A percentile compares a stretch with the other conserved stretches of the same genome.
These are phyloP conservation scores for Patiria pectinifera DNA, from an alignment of 53 echinoderm and acorn worm genomes.

Conservation along the genomic window DNA sequence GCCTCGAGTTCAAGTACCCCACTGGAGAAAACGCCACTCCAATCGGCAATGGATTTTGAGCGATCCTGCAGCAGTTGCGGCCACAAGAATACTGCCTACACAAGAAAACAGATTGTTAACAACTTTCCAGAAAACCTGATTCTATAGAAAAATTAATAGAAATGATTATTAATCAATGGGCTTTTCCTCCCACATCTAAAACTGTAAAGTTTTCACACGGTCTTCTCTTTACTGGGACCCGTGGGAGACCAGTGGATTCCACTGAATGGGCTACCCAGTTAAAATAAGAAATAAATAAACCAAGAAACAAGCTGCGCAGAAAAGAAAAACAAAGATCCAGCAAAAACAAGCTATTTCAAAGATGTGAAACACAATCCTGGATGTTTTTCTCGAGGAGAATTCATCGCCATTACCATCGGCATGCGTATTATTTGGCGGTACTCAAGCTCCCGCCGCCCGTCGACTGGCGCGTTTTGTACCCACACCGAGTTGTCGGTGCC, in stretches of 20 bases:
- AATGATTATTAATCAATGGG: neutral
- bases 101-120: neutral
- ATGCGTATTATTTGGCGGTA: neutral
- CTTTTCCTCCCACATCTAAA: too few relatives aligned
- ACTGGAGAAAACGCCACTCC: too few relatives aligned
- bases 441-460: constrained; percentile 5
- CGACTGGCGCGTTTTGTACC: neutral
- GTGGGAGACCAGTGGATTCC: too few relatives aligned
- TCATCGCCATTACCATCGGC: constrained; percentile 31
- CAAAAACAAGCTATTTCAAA: neutral
- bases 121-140: too few relatives aligned
- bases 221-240: too few relatives aligned
- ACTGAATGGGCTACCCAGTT: too few relatives aligned
- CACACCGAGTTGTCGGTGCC: constrained; percentile 20
- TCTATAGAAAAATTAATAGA: too few relatives aligned
- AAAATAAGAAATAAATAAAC: neutral
- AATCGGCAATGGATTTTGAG: too few relatives aligned
- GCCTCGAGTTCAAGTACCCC: too few relatives aligned
- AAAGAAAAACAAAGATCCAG: neutral
- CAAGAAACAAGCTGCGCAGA: neutral
- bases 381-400: constrained; percentile 36
- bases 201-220: too few relatives aligned
- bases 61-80: too few relatives aligned
- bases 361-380: constrained; percentile 41
- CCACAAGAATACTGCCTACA: neutral